A percentile compares a stretch with the other conserved stretches of the same genome.
Conservation (phyloP, 2,113 vertebrate species). For the Cyprinodon tularosa region DNA sequence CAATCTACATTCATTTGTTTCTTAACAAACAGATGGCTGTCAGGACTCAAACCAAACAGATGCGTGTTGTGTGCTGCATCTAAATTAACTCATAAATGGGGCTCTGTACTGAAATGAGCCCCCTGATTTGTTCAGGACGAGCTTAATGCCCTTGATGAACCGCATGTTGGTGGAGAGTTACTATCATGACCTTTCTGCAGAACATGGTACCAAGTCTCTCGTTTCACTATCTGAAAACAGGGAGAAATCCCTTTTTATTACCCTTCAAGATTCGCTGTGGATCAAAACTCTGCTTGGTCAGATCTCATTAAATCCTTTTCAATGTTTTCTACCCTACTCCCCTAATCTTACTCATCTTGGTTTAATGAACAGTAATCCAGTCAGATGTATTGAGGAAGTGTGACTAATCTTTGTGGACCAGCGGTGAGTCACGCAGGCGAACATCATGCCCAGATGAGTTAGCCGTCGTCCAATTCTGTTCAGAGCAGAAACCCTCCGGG, state of each 20-base stretch:
- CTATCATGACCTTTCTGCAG: not conserved
- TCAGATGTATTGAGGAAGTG: conserved; percentile 50
- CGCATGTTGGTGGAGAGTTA: not conserved
- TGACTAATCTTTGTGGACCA: conserved; percentile 60
- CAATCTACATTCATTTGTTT: conserved; percentile 67
- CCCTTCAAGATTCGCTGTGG: conserved; percentile 11
- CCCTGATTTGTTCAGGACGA: conserved; percentile 11
- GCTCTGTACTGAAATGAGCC: conserved; percentile 5
- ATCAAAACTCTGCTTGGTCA: conserved; percentile 32
- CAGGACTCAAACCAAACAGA: conserved; percentile 56
- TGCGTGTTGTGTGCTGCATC: conserved; percentile 41
- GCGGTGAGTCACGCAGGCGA: conserved; percentile 44
- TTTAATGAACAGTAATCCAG: conserved; percentile 38
- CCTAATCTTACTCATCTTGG: conserved; percentile 52
- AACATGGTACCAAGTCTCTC: not conserved
- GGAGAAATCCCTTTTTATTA: not conserved
- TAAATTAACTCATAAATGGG: conserved; percentile 44
- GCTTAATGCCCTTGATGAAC: conserved; percentile 15
- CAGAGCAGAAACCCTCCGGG: conserved; percentile 32
- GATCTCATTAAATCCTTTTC: not conserved
- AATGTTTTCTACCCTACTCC: conserved; percentile 19
- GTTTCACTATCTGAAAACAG: not conserved
- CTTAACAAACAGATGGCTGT: conserved; percentile 65
- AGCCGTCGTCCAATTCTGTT: conserved; percentile 18
- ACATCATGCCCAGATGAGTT: conserved; percentile 27